Evolutionary conservation across 2,113 vertebrate species (phyloP).

Genomic region (Apodemus speciosus): DNA sequence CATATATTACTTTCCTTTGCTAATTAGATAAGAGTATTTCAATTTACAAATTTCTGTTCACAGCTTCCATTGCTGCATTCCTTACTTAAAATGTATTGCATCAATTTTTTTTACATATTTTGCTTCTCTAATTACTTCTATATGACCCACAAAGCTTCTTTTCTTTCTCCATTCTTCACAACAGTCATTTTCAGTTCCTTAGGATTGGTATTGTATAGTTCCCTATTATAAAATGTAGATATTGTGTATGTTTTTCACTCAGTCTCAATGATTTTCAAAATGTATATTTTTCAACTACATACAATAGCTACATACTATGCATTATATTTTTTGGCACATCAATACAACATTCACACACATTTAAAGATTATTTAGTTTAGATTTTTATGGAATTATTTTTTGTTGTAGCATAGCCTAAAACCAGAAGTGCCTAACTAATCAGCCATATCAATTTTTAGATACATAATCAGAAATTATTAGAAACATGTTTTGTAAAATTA

Average conservation of each 20-base stretch:
- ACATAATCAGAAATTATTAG: not conserved
- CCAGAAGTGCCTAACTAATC: not conserved
- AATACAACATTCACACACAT: not conserved
- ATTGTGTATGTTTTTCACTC: not conserved
- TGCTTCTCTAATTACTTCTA: not conserved
- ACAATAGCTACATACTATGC: slow-evolving; percentile 3
- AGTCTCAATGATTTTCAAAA: not conserved
- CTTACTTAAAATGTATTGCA: not conserved
- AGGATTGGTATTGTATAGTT: not conserved
- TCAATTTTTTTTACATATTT: not conserved
- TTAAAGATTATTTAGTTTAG: slow-evolving; percentile 19
- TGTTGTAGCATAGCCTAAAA: slow-evolving; percentile 30
- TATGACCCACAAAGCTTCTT: not conserved
- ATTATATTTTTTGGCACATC: slow-evolving; percentile 10
- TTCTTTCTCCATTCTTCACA: not conserved
- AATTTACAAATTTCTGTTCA: not conserved
- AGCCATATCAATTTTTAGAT: not conserved
- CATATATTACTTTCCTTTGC: not conserved
- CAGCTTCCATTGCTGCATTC: not conserved
- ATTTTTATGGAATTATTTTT: slow-evolving; percentile 22
- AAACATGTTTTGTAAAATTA: not conserved
- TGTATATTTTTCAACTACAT: not conserved
- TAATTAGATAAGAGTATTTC: not conserved
- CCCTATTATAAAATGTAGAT: not conserved
- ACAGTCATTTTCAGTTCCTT: not conserved